phyloP scores from a whole-genome alignment of 2,113 vertebrate genomes.

The Argyrosomus japonicus region DNA sequence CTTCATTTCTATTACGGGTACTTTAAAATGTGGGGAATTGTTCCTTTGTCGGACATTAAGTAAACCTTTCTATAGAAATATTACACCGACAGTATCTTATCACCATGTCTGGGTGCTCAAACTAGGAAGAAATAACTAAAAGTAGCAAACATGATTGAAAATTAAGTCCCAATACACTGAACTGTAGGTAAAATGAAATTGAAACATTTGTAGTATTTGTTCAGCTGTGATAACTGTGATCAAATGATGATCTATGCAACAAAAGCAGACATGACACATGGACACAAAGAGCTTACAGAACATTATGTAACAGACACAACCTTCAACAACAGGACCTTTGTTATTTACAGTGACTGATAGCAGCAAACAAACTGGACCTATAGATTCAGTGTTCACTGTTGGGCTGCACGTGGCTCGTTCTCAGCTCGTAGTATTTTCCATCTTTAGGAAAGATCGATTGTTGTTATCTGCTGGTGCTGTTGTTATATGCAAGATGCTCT shows the following conservation, averaged over 20 bases:
- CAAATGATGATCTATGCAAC: too few species aligned
- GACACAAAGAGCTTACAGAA: constrained; percentile 9
- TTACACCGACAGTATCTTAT: background rate
- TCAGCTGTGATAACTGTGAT: background rate
- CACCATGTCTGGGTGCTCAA: background rate
- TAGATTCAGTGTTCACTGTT: background rate
- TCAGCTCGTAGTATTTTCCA: background rate
- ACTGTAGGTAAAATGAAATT: background rate
- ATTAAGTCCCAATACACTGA: background rate
- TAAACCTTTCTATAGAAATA: background rate
- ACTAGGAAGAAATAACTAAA: background rate
- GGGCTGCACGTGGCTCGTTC: background rate
- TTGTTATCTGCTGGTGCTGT: background rate
- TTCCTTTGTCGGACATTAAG: background rate
- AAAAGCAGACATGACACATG: background rate
- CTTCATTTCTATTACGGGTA: background rate
- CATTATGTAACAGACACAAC: background rate
- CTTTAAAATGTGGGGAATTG: background rate
- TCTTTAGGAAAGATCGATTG: background rate
- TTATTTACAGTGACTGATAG: constrained; percentile 6
- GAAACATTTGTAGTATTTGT: background rate
- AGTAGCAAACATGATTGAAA: background rate
- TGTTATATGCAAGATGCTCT: background rate
- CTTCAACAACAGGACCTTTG: background rate
- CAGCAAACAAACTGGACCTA: background rate